These are phyloP conservation scores for Melospiza georgiana DNA, from an alignment of 2,113 vertebrate genomes.

Conservation along the genomic window DNA sequence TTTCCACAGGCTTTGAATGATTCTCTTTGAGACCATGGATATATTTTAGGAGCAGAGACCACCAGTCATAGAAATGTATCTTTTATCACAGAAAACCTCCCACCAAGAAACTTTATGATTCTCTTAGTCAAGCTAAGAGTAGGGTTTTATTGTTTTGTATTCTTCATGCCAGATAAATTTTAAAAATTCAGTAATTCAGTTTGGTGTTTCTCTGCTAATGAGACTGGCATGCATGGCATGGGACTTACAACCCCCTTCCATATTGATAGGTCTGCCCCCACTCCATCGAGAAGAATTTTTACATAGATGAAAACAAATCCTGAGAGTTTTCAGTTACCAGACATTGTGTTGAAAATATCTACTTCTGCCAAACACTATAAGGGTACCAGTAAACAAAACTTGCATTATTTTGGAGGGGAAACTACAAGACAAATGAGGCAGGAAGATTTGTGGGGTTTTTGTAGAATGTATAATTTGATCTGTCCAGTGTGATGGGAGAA, in stretches of 20 bases:
- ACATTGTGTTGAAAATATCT: neutral
- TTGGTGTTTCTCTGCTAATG: neutral
- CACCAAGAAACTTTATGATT: neutral
- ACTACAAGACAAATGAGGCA: neutral
- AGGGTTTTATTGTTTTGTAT: neutral
- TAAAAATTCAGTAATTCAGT: neutral
- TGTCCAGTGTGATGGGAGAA: neutral
- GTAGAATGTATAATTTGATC: neutral
- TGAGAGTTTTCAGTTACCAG: neutral
- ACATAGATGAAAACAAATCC: neutral
- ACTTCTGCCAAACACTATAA: neutral
- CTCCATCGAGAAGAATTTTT: neutral
- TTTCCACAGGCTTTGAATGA: neutral
- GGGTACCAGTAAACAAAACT: neutral
- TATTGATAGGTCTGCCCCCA: neutral
- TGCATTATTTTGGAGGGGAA: neutral
- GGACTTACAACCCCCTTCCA: neutral
- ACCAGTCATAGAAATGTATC: neutral
- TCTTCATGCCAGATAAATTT: neutral
- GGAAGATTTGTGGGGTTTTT: accelerated
- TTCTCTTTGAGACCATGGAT: neutral
- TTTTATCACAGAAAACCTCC: neutral
- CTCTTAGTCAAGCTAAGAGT: neutral
- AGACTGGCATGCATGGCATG: neutral
- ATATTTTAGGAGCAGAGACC: neutral